Base-by-base conservation (phyloP, 2,888 invertebrate species). In the Cyaniris semiargus region DNA sequence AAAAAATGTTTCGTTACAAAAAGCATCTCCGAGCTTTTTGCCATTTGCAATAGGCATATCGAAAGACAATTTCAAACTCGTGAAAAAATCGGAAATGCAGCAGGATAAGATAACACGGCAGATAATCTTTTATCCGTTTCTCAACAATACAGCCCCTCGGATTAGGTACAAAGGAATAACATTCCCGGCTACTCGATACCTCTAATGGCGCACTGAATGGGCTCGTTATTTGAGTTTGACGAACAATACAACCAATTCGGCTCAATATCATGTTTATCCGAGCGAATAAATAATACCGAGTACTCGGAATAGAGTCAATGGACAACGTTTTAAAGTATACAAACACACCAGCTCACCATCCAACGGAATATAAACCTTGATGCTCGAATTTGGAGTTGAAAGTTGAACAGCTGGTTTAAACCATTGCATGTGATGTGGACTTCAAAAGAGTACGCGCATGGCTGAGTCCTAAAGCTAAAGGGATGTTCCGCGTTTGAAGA, bases 401-500 rank as follows among this genome's bases (percentile, higher is more conserved):
- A 76, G 76, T 78, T 66, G 77, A n/a, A 34, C 8, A 27, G 44
- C 23, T n/a, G 71, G 78, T 81, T 80, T 81, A 87, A 89, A 88
- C 84, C 87, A 85, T 70, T 87, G 90, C 89, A 88, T 86, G 86
- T 87, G 90, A 89, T 89, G 88, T 85, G 84, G 88, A 89, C 89
- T 88, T 90, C 88, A 88, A 86, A 90, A 85, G 86, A 85, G 87
- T 89, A 89, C 89, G 78, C 84, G 85, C 84, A 83, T 85, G 84
- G 83, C 84, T 85, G 86, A 89, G 89, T 86, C 83, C 86, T 86
- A 85, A 87, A 86, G 83, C 86, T 86, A 85, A 87, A 86, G 83
- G 80, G 82, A 84, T 79, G 83, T 80, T 81, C 79, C 80, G 58
- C 76, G 78, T 79, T 75, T 78, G 27, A 15, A 18, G 23, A 76